Conservation (phyloP, 2,797 vertebrate species). For the Sebastes miniatus region DNA sequence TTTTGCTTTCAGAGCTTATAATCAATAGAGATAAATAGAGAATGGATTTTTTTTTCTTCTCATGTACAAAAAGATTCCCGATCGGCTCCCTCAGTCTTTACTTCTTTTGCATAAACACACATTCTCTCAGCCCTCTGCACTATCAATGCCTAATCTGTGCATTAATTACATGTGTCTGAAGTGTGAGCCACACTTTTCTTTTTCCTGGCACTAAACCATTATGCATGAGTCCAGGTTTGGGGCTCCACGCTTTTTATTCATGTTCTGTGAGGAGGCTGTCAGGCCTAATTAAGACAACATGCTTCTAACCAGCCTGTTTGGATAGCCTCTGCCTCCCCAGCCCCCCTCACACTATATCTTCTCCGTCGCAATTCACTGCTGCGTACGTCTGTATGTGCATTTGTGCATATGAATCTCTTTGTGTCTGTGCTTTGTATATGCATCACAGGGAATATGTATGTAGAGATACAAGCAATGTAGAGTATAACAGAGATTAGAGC, state of each 20-base stretch:
- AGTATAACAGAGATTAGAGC: neutral
- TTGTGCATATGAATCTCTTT: neutral
- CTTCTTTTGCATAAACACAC: neutral
- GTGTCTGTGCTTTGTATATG: neutral
- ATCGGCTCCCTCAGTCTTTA: neutral
- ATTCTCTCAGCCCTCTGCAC: neutral
- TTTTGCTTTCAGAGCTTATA: slow-evolving; percentile 33
- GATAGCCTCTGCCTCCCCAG: slow-evolving; percentile 31
- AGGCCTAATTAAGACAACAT: slow-evolving; percentile 71
- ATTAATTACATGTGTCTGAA: slow-evolving; percentile 70
- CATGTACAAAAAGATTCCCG: neutral
- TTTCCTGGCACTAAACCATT: slow-evolving; percentile 32
- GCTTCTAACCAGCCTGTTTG: slow-evolving; percentile 51
- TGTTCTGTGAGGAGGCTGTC: slow-evolving; percentile 71
- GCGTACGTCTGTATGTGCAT: neutral
- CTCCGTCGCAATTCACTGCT: slow-evolving; percentile 10
- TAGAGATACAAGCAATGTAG: neutral
- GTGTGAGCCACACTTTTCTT: slow-evolving; percentile 4
- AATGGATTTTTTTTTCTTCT: slow-evolving; percentile 35
- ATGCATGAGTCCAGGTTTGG: slow-evolving; percentile 69
- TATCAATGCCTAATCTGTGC: slow-evolving; percentile 58
- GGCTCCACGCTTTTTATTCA: slow-evolving; percentile 66
- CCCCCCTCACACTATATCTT: slow-evolving; percentile 14
- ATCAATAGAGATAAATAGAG: slow-evolving; percentile 45
- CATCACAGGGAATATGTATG: neutral